phyloP scores from a whole-genome alignment of 1,140 invertebrate genomes.

The Drosophila funebris region DNA sequence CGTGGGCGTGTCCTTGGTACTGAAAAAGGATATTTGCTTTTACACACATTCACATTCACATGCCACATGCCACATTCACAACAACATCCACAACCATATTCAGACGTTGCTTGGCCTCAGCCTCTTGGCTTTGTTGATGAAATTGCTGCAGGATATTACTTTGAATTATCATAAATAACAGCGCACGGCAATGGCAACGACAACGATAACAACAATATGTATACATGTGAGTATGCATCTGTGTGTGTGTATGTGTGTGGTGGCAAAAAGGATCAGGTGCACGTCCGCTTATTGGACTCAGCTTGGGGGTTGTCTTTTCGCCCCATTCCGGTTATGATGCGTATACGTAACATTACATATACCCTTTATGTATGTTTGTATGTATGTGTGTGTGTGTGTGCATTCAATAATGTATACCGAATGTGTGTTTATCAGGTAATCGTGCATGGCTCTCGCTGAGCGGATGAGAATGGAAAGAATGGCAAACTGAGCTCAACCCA shows the following conservation, averaged over 20 bases:
- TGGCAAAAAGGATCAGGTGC: slow-evolving; percentile 61
- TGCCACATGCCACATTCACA: background rate
- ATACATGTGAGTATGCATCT: slow-evolving; percentile 11
- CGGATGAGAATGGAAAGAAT: slow-evolving; percentile 25
- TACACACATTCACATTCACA: slow-evolving; percentile 20
- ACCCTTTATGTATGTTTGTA: background rate
- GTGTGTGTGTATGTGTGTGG: slow-evolving; percentile 21
- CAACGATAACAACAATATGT: slow-evolving; percentile 23
- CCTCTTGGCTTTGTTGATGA: slow-evolving; percentile 65
- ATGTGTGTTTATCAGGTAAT: slow-evolving; percentile 64
- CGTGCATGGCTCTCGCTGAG: slow-evolving; percentile 1
- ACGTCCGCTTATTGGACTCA: slow-evolving; percentile 10
- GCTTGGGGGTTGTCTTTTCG: slow-evolving; percentile 21
- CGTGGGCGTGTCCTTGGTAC: slow-evolving; percentile 20
- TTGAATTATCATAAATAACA: slow-evolving; percentile 81
- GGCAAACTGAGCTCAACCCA: background rate
- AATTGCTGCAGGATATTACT: slow-evolving; percentile 80
- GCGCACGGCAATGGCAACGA: slow-evolving; percentile 48
- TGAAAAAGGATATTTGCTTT: slow-evolving; percentile 66
- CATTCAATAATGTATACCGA: slow-evolving; percentile 54
- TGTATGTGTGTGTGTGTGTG: slow-evolving; percentile 15
- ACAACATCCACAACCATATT: background rate
- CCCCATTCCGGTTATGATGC: slow-evolving; percentile 21
- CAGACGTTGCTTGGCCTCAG: slow-evolving; percentile 7
- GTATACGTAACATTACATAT: slow-evolving; percentile 1